Base-by-base conservation (phyloP, 2,797 vertebrate genomes). In the Cirrhinus mrigala region DNA sequence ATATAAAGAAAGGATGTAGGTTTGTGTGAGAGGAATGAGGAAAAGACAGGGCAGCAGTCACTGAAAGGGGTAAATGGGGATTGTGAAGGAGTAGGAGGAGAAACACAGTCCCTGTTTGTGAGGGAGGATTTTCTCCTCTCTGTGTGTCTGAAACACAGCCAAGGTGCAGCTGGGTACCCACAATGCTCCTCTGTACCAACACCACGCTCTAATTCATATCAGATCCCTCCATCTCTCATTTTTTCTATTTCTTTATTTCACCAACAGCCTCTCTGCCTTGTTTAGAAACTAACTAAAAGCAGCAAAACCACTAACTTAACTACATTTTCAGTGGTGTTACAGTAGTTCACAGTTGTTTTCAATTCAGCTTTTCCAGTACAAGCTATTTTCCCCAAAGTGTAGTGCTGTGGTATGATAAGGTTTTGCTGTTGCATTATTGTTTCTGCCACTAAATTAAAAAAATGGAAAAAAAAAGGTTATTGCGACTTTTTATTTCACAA, bases 131-230 rank as follows among this genome's bases (percentile, higher is more conserved):
- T 78, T 83, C 64, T 77, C 69, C 54, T 75, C 79, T 84, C 85
- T 76, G 2, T 81, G 80, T 82, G 60, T 87, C 79, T 92, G 92
- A 93, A 92, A 46, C 68, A 22, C 81, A 89, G 93, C 91, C 92
- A 93, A 89, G 81, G 77, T 89, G 91, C 91, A 94, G 93, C 92
- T 90, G 91, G 89, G 79, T 88, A 83, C 90, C 89, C 91, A 95
- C 93, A 96, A 93, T 94, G 92, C 90, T 79, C 83, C 88, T 92
- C 92, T 94, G 92, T 95, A 70, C 76, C 69, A 88, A 88, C 88
- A 90, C 86, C 88, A 92, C 1, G 81, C 91, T 90, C 90, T 71
- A 89, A 89, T 94, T 93, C 90, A 92, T 88, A 85, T 74, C 88
- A 84, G 81, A 82, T 83, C 87, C 68, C 40, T 76, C 62, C 46